Percentiles rank a stretch among this genome's conserved stretches.
Conservation (phyloP, 2,888 invertebrate genomes). For the Drosophila diplacantha region DNA sequence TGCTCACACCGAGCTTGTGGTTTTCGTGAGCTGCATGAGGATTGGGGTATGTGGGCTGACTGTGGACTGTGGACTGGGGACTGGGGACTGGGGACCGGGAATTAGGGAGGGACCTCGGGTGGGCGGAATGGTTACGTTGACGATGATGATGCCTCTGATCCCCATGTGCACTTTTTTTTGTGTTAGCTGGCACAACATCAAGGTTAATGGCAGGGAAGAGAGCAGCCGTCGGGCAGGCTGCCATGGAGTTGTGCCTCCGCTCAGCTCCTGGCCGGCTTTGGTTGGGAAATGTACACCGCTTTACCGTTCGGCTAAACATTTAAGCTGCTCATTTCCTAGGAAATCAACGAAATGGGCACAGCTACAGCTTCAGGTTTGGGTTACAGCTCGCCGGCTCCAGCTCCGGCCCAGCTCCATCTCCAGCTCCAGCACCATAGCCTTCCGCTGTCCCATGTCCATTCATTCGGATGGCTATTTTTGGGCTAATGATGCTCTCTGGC, state of each 20-base stretch:
- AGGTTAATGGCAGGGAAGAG: conserved; percentile 67
- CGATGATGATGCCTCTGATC: conserved; percentile 41
- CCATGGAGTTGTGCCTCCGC: conserved; percentile 18
- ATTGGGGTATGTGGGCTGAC: conserved; percentile 25
- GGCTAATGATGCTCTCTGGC: conserved; percentile 69
- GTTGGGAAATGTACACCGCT: conserved; percentile 63
- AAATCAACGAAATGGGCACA: conserved; percentile 64
- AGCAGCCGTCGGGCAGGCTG: conserved; percentile 16
- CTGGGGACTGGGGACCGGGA: not conserved
- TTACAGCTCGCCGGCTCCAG: conserved; percentile 5
- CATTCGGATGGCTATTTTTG: conserved; percentile 66
- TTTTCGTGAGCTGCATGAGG: conserved; percentile 52
- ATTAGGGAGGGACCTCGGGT: conserved; percentile 14
- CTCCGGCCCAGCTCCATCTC: not conserved
- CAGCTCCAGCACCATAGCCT: conserved; percentile 11
- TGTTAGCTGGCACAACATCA: conserved; percentile 50
- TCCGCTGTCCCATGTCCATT: conserved; percentile 25
- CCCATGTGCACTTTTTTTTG: conserved; percentile 46
- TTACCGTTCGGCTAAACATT: conserved; percentile 68
- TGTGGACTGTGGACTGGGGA: not conserved
- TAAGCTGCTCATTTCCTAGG: conserved; percentile 71
- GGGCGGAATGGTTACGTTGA: conserved; percentile 31
- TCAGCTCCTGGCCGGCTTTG: conserved; percentile 11
- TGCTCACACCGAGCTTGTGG: conserved; percentile 44
- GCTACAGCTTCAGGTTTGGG: conserved; percentile 19